Evolutionary conservation across 1,140 invertebrate species (phyloP), one percentile per base, ranked within the genome.

Genomic region (Kradibia gibbosae): DNA sequence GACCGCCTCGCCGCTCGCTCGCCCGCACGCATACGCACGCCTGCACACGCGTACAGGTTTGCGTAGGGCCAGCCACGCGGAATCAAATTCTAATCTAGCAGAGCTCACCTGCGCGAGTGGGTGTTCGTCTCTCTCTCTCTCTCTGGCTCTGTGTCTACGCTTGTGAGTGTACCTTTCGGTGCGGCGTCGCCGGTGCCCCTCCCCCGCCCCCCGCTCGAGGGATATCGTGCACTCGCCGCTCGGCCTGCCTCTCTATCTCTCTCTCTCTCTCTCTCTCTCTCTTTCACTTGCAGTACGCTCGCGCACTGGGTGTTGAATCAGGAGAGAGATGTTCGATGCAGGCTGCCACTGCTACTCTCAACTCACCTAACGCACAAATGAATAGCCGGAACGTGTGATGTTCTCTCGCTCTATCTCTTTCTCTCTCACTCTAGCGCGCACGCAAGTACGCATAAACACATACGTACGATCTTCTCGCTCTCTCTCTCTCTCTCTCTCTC

Each of bases 361-460:
- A 73, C 71, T 45, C 71, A 73, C 71, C 71, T 34, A 81, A 81
- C 72, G 79, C 78, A 82, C 65, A 75, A 83, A 84, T 53, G 81
- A 53, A 80, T 82, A 85, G 79, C 80, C 42, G 34, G 53, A 72
- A 60, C 67, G 67, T 72, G 78, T 60, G 78, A 78, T 79, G 22
- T 60, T 60, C 53, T 57, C 78, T 79, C 78, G 60, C 39, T 78
- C 62, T 78, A 15, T 70, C 76, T 75, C 55, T 57, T 34, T 62
- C 39, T 42, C 36, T 34, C 15, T 53, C 31, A 22, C 50, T 42
- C 62, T 53, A 53, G 34, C 45, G 42, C 71, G 50, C 73, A 8
- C 25, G 50, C 31, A 34, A 48, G 72, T n/a, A n/a, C n/a, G n/a
- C n/a, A n/a, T n/a, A n/a, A n/a, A n/a, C n/a, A n/a, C n/a, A n/a